Base-by-base conservation (phyloP, 1,140 invertebrate genomes). In the Drosophila simulans region DNA sequence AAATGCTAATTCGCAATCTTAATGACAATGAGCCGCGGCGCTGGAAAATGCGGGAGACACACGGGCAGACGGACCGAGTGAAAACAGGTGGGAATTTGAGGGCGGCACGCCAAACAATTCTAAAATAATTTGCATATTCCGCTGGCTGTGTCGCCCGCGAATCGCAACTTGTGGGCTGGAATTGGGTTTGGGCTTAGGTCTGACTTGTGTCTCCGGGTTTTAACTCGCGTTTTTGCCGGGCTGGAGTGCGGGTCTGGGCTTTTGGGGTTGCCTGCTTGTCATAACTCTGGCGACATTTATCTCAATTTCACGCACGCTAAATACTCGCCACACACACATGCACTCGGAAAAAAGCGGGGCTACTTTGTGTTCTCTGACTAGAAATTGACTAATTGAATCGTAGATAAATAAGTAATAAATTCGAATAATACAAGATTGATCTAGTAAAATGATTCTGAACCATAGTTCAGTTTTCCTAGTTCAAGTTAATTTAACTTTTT, bases 1-100 rank as follows among this genome's bases (percentile, higher is more conserved):
- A 80, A 80, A 80, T 80, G 77, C 71, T 80, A 80, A 80, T 80
- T 80, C 77, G 75, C 80, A 80, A 80, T 80, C 71, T 70, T 80
- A 80, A 80, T 80, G 77, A 80, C 77, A 80, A 76, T 80, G 62
- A 59, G 58, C 22, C 52, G 56, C 2, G 53, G 49, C 48, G 65
- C 20, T 11, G 34, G 12, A 22, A 46, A 11, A 15, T 15, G 22
- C 22, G 13, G 13, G 1, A 27, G 4, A 0, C 1, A 17, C n/a
- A 22, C 20, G 20, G 20, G 17, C 51, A 55, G 51, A 54, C 53
- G 75, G 52, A 59, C 60, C 20, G 20, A 22, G 3, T 22, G 20
- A 22, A 59, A 74, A 12, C 45, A 48, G 72, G 62, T 75, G 71
- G 39, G 15, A 13, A 35, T n/a, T 11, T 4, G 25, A 12, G 11